Evolutionary conservation across 2,797 vertebrate species (phyloP).

Genomic region (Brachyalestes nurse): DNA sequence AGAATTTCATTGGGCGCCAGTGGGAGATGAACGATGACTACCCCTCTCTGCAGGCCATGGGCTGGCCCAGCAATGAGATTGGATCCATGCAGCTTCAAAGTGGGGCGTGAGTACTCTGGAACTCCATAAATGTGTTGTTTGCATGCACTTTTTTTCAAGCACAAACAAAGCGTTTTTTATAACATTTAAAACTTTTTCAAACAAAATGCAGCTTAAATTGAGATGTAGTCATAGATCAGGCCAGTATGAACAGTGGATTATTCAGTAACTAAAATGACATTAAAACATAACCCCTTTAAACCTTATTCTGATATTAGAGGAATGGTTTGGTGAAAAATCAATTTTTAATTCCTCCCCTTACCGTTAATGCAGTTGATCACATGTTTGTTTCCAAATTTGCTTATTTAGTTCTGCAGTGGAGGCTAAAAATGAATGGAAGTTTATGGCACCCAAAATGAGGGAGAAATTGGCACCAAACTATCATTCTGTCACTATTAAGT

Average conservation of each 20-base stretch:
- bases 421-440: too few species aligned
- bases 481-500: background rate
- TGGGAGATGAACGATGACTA: constrained; percentile 94
- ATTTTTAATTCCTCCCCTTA: too few species aligned
- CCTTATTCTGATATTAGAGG: background rate
- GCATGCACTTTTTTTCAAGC: background rate
- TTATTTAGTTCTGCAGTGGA: too few species aligned
- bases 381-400: too few species aligned
- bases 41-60: constrained; percentile 96
- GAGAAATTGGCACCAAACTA: background rate
- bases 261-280: background rate
- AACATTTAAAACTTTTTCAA: too few species aligned
- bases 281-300: background rate
- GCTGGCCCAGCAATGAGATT: constrained; percentile 94
- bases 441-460: too few species aligned
- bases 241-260: background rate
- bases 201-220: background rate
- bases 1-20: constrained; percentile 92
- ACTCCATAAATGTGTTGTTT: background rate
- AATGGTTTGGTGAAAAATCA: background rate
- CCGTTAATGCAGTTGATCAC: too few species aligned
- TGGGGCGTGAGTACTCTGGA: constrained; percentile 84
- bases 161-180: background rate
- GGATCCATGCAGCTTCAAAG: constrained; percentile 94
- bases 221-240: background rate